Evolutionary conservation across 2,888 invertebrate species (phyloP), one percentile per base, ranked within the genome.

Genomic region (Synanthedon vespiformis): DNA sequence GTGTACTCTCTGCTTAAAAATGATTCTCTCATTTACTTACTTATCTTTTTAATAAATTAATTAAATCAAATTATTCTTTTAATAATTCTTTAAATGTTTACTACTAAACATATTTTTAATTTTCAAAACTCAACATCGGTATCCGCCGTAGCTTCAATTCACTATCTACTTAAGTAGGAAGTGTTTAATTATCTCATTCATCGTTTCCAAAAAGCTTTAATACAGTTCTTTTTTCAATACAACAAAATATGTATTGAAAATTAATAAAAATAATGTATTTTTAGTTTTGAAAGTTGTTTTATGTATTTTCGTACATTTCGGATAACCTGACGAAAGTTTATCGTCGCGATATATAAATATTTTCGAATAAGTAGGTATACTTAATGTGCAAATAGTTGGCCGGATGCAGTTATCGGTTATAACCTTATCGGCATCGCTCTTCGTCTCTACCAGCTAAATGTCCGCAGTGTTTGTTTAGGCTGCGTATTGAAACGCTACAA

Each of bases 341-440:
- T 82, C 81, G 52, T 12, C n/a, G 12, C 22, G 44, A 54, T 63
- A 54, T 63, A 59, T 61, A 61, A 53, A 65, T 61, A 64, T 66
- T 64, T 64, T 58, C 58, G 61, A 34, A 34, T 34, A 22, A 5
- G 8, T 34, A 10, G 34, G 10, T 22, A 34, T 34, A 55, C 56
- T 53, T 18, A 18, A 58, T 58, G 61, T 67, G 73, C 72, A 66
- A 75, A 66, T 62, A 68, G 51, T 55, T 11, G 66, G 67, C 76
- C 82, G 84, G 84, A 83, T 81, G 77, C 74, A 67, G 70, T 74
- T 83, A 84, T 82, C 81, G 63, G 59, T 60, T 60, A 22, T 22
- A 57, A 65, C 62, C 64, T 62, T 63, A 63, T 58, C 13, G 65
- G 60, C 65, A 34, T 34, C 34, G 10, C 34, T 34, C 6, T 34